Evolutionary conservation across 2,797 vertebrate genomes (phyloP), one percentile per base, ranked within the genome.

Genomic region (Anguilla obscura): DNA sequence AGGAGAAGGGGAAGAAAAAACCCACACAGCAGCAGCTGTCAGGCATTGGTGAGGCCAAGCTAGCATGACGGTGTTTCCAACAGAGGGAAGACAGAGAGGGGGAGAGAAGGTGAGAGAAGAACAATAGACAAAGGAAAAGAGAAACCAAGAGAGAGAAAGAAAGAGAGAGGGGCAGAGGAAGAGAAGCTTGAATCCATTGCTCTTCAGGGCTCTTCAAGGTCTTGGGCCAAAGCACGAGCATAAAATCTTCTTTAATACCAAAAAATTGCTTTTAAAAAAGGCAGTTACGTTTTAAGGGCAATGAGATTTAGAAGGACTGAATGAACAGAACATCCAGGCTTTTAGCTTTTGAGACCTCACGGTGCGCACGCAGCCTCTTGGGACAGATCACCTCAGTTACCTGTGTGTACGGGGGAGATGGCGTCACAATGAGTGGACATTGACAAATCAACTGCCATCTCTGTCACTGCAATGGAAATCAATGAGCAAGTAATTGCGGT

Each of bases 401-500:
- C 27, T 33, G 27, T 76, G 71, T 30, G 69, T 14, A 10, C 33
- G 69, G 1, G 82, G 48, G 82, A 18, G 16, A 21, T 54, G 14
- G 14, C 1, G 30, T 16, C 76, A 48, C 76, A 80, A 40, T 93
- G 93, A 95, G 92, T 94, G 94, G 94, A 93, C 94, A 94, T 93
- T 94, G 95, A 95, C 90, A 91, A 90, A 94, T 94, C 93, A 96
- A 95, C 94, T 94, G 94, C 94, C 93, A 91, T 94, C 92, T 92
- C 92, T 90, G 90, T 94, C 94, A 93, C 93, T 92, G 93, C 94
- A 95, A 90, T 95, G 94, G 94, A 96, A 95, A 96, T 96, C 95
- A 95, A 96, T 95, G 88, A 92, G 92, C 90, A 84, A 85, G 94
- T 95, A 95, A 96, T 95, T 95, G 94, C 94, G 92, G 94, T 94